A percentile compares a stretch with the other conserved stretches of the same genome.
Evolutionary conservation across 2,797 vertebrate species (phyloP).

Genomic region (Gymnoscopelus braueri): DNA sequence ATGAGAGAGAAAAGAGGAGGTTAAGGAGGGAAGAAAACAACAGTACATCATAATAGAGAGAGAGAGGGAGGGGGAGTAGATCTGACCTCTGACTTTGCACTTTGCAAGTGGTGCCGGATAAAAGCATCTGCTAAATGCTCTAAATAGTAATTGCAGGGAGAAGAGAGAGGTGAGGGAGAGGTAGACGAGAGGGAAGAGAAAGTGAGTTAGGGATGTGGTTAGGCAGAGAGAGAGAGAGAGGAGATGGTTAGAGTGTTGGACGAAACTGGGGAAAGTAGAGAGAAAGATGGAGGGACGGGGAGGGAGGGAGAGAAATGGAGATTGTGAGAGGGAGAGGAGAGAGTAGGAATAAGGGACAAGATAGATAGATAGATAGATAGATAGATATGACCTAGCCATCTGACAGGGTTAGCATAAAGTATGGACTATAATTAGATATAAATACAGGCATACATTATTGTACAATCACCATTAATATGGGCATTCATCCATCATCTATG

Average conservation of each 20-base stretch:
- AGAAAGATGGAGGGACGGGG: neutral
- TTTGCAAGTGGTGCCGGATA: neutral
- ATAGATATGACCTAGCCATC: too few species aligned
- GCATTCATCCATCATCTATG: too few species aligned
- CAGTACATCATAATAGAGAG: neutral
- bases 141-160: too few species aligned
- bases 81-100: neutral
- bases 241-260: conserved; percentile 1
- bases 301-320: conserved; percentile 13
- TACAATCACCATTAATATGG: too few species aligned
- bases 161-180: too few species aligned
- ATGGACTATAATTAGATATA: too few species aligned
- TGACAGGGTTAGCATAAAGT: too few species aligned
- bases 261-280: neutral
- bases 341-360: conserved; percentile 6
- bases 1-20: neutral
- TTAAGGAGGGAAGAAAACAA: too few species aligned
- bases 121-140: too few species aligned
- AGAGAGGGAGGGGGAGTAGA: neutral
- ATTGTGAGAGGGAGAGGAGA: conserved; percentile 22
- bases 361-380: neutral
- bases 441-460: too few species aligned
- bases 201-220: neutral
- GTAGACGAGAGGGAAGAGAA: neutral
- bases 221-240: neutral